Conservation (phyloP, 2,113 vertebrate genomes). For the Coptodon rendalli region DNA sequence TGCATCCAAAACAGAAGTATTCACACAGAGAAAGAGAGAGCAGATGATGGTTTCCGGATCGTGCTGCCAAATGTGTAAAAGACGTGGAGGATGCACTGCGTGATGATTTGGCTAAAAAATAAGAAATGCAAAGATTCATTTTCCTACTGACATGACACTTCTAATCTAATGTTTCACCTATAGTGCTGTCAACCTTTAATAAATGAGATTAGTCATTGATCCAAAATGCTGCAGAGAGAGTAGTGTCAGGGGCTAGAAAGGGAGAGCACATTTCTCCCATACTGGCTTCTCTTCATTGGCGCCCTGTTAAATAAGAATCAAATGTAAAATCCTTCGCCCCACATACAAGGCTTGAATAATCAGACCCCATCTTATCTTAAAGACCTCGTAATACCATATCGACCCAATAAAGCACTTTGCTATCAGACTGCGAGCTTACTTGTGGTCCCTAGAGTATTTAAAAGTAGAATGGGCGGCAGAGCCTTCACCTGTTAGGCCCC, state of each 20-base stretch:
- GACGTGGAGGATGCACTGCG: not conserved
- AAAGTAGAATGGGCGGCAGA: not conserved
- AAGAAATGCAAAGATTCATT: not conserved
- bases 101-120: not conserved
- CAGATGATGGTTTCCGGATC: not conserved
- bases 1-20: not conserved
- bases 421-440: not conserved
- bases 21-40: not conserved
- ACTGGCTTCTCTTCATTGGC: not conserved
- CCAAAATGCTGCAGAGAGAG: not conserved
- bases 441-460: not conserved
- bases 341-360: not conserved
- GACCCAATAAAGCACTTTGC: not conserved
- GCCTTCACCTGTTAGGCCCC: not conserved
- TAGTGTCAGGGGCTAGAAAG: not conserved
- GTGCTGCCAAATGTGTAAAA: not conserved
- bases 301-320: not conserved
- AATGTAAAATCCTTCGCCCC: not conserved
- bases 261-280: not conserved
- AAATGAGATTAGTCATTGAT: not conserved
- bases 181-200: not conserved
- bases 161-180: not conserved
- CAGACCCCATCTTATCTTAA: not conserved
- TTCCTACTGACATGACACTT: not conserved
- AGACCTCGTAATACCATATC: not conserved